A percentile compares a stretch with the other conserved stretches of the same genome.
phyloP scores from a whole-genome alignment of 1,140 invertebrate genomes.

The Aphaenogaster ashmeadi region DNA sequence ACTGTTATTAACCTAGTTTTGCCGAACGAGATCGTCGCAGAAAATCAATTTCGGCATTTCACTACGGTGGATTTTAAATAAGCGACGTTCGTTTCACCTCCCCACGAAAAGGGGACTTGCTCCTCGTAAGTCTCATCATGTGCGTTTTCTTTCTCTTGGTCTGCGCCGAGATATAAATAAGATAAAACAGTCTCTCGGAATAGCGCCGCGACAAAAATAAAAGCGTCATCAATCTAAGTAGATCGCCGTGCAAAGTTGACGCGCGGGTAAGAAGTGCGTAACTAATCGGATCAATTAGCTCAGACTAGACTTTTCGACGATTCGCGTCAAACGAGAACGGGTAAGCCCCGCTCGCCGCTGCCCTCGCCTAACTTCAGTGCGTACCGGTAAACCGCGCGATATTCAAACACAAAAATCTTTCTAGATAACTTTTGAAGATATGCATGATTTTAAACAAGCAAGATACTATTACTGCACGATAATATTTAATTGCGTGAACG shows the following conservation, averaged over 20 bases:
- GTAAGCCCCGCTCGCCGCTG: neutral
- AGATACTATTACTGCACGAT: neutral
- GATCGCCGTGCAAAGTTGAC: neutral
- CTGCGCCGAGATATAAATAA: constrained; percentile 30
- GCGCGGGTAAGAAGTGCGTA: neutral
- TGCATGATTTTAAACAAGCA: neutral
- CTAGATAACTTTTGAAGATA: neutral
- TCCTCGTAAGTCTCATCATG: constrained; percentile 12
- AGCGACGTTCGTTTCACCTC: constrained; percentile 8
- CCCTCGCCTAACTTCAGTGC: neutral
- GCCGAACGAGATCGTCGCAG: neutral
- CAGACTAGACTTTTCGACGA: constrained; percentile 15
- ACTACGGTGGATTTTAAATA: neutral
- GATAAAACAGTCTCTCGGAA: constrained; percentile 33
- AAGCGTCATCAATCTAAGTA: constrained; percentile 22
- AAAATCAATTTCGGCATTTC: constrained; percentile 3
- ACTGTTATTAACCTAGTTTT: constrained; percentile 3
- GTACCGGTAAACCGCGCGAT: neutral
- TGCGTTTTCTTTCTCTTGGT: neutral
- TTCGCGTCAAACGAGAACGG: neutral
- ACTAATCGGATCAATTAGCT: constrained; percentile 12
- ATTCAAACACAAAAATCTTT: constrained; percentile 2
- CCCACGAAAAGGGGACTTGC: neutral
- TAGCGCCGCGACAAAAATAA: constrained; percentile 45
- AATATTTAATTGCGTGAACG: constrained; percentile 1